Evolutionary conservation across 2,113 vertebrate genomes (phyloP).

Genomic region (Perca schrenkii): DNA sequence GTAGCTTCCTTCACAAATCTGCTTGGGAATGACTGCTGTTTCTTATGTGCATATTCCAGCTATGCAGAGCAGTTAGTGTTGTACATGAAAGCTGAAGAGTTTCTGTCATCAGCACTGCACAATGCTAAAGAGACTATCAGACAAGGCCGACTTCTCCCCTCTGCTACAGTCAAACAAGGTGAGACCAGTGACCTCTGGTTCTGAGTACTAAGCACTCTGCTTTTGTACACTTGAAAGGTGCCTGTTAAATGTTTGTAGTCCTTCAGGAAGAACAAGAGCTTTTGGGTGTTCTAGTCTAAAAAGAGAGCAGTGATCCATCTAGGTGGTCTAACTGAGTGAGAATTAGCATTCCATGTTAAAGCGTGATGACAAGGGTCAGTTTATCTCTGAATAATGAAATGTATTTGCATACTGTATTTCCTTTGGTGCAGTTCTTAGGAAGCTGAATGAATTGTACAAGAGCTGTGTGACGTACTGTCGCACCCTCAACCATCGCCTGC

Average conservation of each 20-base stretch:
- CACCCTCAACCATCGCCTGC: constrained; percentile 89
- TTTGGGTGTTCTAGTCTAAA: neutral
- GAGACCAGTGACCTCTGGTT: constrained; percentile 35
- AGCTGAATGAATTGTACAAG: constrained; percentile 94
- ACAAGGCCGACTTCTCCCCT: constrained; percentile 89
- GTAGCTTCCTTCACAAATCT: neutral
- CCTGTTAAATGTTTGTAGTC: neutral
- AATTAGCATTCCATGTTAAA: neutral
- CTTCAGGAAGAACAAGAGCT: neutral
- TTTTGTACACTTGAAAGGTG: constrained; percentile 3
- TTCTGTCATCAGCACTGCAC: constrained; percentile 90
- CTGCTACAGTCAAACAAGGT: constrained; percentile 94
- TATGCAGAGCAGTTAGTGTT: constrained; percentile 94
- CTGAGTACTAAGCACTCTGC: neutral
- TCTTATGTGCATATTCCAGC: constrained; percentile 78
- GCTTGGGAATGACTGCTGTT: constrained; percentile 8
- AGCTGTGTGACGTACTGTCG: constrained; percentile 92
- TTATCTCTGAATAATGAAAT: neutral
- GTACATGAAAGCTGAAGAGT: constrained; percentile 95
- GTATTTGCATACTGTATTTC: constrained; percentile 7
- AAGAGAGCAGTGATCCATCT: neutral
- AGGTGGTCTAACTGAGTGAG: neutral
- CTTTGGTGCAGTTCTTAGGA: constrained; percentile 87
- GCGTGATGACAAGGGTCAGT: neutral
- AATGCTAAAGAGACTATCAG: constrained; percentile 91